Evolutionary conservation across 2,888 invertebrate genomes (phyloP).

Genomic region (Cataglyphis altisquamis): DNA sequence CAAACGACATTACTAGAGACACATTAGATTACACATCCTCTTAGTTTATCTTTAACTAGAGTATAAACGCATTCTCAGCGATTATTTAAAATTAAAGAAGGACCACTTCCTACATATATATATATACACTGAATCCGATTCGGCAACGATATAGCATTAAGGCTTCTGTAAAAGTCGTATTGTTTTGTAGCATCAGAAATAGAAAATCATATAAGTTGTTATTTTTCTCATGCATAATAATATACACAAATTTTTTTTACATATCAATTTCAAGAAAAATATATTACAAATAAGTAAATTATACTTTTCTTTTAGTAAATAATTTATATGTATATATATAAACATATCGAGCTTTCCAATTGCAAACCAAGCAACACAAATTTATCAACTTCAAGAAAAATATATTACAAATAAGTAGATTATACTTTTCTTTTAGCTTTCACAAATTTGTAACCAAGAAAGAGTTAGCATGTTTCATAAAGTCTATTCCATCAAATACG

Average conservation of each 20-base stretch:
- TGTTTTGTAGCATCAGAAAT: neutral
- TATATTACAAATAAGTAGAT: no score
- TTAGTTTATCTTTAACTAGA: slow-evolving; percentile 47
- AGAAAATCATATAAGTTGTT: neutral
- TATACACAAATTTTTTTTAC: slow-evolving; percentile 65
- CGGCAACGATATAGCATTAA: slow-evolving; percentile 70
- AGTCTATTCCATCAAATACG: slow-evolving; percentile 7
- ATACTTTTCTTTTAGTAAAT: no score
- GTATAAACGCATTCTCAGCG: slow-evolving; percentile 33
- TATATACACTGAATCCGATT: slow-evolving; percentile 80
- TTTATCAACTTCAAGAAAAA: no score
- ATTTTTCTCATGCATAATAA: neutral
- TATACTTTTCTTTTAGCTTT: no score
- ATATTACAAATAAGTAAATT: no score
- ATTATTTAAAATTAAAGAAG: slow-evolving; percentile 56
- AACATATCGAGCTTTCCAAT: no score
- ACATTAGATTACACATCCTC: slow-evolving; percentile 60
- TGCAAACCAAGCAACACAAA: no score
- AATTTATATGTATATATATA: no score
- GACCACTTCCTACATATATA: slow-evolving; percentile 75
- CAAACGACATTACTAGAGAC: slow-evolving; percentile 39
- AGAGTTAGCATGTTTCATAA: neutral
- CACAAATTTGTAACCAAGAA: neutral
- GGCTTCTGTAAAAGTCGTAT: neutral
- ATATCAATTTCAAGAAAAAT: slow-evolving; percentile 30